Evolutionary conservation across 2,888 invertebrate genomes (phyloP).

Genomic region (Unio delphinus): DNA sequence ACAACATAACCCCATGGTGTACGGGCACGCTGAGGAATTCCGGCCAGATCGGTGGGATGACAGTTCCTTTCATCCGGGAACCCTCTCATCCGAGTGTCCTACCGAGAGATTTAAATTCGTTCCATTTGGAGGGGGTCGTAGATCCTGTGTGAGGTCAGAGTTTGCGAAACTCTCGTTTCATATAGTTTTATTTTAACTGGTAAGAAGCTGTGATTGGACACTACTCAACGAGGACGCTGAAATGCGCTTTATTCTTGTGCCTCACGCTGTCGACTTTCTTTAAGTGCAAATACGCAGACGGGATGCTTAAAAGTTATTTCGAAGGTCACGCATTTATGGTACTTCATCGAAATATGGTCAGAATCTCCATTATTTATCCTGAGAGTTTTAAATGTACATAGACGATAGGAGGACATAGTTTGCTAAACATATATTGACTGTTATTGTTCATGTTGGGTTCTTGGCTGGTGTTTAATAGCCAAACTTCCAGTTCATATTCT

Average conservation of each 20-base stretch:
- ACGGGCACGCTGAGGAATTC: constrained; percentile 19
- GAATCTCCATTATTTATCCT: too few species aligned
- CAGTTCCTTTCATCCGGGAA: constrained; percentile 1
- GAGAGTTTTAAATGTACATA: too few species aligned
- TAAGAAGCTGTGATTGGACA: constrained; percentile 29
- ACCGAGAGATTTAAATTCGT: constrained; percentile 22
- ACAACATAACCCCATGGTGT: constrained; percentile 27
- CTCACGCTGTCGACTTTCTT: constrained; percentile 28
- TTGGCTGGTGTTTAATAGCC: too few species aligned
- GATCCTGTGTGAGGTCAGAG: constrained; percentile 33
- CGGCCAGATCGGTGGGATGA: constrained; percentile 35
- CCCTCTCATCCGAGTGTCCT: not conserved
- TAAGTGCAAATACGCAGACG: constrained; percentile 5
- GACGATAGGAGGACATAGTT: too few species aligned
- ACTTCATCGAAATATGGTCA: too few species aligned
- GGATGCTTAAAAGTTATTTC: too few species aligned
- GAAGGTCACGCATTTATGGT: too few species aligned
- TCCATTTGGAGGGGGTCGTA: constrained; percentile 29
- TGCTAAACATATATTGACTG: too few species aligned
- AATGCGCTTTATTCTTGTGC: constrained; percentile 32
- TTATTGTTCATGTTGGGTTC: too few species aligned
- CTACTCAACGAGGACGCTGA: constrained; percentile 24
- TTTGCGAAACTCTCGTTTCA: constrained; percentile 26
- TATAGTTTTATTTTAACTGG: constrained; percentile 34
- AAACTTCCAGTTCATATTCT: too few species aligned